Conservation (phyloP, 2,888 invertebrate species). For the Drosophila maculinotata region DNA sequence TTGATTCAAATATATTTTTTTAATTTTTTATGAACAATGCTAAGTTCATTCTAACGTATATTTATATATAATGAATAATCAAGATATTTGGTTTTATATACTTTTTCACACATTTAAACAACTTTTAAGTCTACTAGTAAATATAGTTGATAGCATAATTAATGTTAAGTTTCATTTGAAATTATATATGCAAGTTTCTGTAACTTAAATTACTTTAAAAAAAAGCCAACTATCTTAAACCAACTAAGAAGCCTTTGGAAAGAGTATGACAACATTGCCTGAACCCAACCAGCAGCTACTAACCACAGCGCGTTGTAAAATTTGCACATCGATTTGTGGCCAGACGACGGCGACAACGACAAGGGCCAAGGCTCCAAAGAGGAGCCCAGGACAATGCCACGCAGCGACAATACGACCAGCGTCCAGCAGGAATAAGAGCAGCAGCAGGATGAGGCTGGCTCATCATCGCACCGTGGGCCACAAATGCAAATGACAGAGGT, state of each 20-base stretch:
- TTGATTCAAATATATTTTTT: not conserved
- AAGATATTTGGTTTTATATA: no score
- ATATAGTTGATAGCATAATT: no score
- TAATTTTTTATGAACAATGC: no score
- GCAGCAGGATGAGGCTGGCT: conserved; percentile 23
- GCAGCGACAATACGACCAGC: conserved; percentile 48
- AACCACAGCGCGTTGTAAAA: conserved; percentile 74
- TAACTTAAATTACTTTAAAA: no score
- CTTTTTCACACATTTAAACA: no score
- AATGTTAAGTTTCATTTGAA: no score
- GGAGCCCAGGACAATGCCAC: conserved; percentile 46
- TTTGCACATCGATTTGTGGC: conserved; percentile 78
- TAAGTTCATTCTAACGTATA: no score
- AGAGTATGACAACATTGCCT: conserved; percentile 42
- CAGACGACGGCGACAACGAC: conserved; percentile 57
- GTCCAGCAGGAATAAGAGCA: conserved; percentile 46
- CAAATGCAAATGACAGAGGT: conserved; percentile 66
- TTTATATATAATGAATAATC: no score
- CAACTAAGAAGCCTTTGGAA: not conserved
- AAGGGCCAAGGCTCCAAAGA: conserved; percentile 47
- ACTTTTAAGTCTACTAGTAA: no score
- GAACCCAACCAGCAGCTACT: conserved; percentile 47
- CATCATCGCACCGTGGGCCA: conserved; percentile 67
- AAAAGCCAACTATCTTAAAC: no score
- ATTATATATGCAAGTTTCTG: no score